Evolutionary conservation across 2,797 vertebrate genomes (phyloP), one percentile per base, ranked within the genome.

Genomic region (Eospalax fontanierii): DNA sequence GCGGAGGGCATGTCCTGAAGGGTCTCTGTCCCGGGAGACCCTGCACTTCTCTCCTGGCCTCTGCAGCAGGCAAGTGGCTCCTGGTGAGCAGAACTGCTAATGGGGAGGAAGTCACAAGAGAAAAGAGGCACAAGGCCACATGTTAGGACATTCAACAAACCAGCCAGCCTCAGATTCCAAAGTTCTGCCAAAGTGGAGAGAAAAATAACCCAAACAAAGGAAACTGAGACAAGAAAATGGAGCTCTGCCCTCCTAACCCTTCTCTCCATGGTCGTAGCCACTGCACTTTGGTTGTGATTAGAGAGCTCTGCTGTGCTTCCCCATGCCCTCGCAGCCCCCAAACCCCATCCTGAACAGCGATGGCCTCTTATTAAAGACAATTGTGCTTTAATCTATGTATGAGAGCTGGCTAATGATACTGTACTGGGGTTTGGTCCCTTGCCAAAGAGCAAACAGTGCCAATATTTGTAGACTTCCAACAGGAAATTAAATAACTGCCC

Each of bases 401-500:
- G 98, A 97, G 1, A 97, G 97, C 95, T 97, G 30, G 90, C 97
- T 98, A 98, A 98, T 98, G 98, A 98, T 97, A 98, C 97, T 96
- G 90, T 98, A 98, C 98, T 97, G 97, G 97, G 98, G 97, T 95
- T 97, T 98, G 98, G 98, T 97, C 70, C 61, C 90, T 90, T 76
- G 99, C 99, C 99, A 99, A 97, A 59, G 57, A 94, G 91, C 21
- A 93, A 98, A 98, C 97, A 95, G 98, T 97, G 98, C 98, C 99
- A 98, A 98, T 98, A 98, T 98, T 98, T 98, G 99, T 99, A 99
- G 98, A 99, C 98, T 99, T 99, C 98, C 98, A 98, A 98, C 97
- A 98, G 99, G 99, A 99, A 99, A 99, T 99, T 97, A 99, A 99
- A 99, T 99, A 98, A 99, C 98, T 98, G 98, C 98, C 98, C 98